phyloP scores from a whole-genome alignment of 2,797 vertebrate genomes.

The Rhinoraja longicauda region DNA sequence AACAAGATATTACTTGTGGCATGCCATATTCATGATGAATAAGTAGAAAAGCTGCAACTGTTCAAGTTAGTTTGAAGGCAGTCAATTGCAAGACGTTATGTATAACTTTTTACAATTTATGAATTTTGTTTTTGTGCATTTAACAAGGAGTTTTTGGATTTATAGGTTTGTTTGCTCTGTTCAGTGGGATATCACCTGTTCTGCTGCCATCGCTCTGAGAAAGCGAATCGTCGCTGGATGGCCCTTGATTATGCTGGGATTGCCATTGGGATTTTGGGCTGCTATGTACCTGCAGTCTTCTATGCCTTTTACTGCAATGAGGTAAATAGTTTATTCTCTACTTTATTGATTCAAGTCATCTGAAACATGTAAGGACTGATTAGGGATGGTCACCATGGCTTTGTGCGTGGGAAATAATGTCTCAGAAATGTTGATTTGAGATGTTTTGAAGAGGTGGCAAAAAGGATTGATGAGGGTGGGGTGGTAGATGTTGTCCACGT shows the following conservation, averaged over 20 bases:
- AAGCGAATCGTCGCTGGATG: slow-evolving; percentile 92
- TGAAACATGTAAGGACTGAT: too few species aligned
- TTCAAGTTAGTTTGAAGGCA: background rate
- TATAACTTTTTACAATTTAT: background rate
- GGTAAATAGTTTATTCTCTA: slow-evolving; percentile 58
- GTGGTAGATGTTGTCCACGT: too few species aligned
- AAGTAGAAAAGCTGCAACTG: background rate
- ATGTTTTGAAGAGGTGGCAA: too few species aligned
- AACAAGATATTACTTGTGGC: background rate
- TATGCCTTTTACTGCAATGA: slow-evolving; percentile 94
- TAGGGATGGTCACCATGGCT: too few species aligned
- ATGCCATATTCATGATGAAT: background rate
- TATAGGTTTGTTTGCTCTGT: slow-evolving; percentile 90
- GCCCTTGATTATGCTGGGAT: slow-evolving; percentile 85
- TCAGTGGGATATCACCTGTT: slow-evolving; percentile 91
- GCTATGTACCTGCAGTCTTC: slow-evolving; percentile 92
- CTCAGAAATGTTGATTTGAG: too few species aligned
- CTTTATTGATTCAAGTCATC: background rate
- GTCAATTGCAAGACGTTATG: background rate
- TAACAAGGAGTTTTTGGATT: slow-evolving; percentile 39
- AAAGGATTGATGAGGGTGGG: too few species aligned
- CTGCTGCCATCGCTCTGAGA: slow-evolving; percentile 91
- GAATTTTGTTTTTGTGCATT: background rate
- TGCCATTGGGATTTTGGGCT: slow-evolving; percentile 88
- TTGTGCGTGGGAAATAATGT: too few species aligned